phyloP scores from a whole-genome alignment of 2,797 vertebrate species.

The Cossypha niveicapilla region DNA sequence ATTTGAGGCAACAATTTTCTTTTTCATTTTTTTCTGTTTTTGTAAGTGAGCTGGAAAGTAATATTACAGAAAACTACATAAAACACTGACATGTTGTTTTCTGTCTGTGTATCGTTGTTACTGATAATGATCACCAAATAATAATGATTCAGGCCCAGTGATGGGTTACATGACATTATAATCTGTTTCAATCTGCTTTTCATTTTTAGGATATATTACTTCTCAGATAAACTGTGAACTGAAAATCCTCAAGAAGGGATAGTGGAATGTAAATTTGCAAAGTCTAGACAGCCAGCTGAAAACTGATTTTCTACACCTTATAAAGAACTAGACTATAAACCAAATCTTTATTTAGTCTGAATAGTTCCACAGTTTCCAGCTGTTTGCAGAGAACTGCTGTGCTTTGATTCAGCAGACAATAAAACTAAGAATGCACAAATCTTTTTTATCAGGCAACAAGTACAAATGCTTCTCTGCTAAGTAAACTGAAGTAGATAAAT shows the following conservation, averaged over 20 bases:
- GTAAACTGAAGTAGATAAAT: background rate
- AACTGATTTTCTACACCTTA: conserved; percentile 40
- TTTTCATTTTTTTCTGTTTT: background rate
- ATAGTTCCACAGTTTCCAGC: conserved; percentile 16
- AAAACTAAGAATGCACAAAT: background rate
- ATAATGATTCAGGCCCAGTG: conserved; percentile 4
- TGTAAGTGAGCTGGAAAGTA: background rate
- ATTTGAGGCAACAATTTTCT: background rate
- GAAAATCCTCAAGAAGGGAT: conserved; percentile 4
- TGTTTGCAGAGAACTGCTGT: conserved; percentile 5
- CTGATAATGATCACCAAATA: conserved; percentile 55
- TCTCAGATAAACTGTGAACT: conserved; percentile 51
- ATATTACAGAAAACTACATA: background rate
- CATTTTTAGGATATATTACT: conserved; percentile 63
- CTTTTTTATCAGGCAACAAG: conserved; percentile 9
- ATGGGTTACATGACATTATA: conserved; percentile 15
- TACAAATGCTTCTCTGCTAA: background rate
- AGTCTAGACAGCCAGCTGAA: conserved; percentile 43
- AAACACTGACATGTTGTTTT: conserved; percentile 20
- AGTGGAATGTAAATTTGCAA: conserved; percentile 20
- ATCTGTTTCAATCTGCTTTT: conserved; percentile 52
- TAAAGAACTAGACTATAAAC: conserved; percentile 1
- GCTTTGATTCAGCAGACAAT: conserved; percentile 33
- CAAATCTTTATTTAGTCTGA: conserved; percentile 41
- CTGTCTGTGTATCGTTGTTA: conserved; percentile 2